Conservation (phyloP, 2,797 vertebrate genomes). For the Myotis daubentonii region DNA sequence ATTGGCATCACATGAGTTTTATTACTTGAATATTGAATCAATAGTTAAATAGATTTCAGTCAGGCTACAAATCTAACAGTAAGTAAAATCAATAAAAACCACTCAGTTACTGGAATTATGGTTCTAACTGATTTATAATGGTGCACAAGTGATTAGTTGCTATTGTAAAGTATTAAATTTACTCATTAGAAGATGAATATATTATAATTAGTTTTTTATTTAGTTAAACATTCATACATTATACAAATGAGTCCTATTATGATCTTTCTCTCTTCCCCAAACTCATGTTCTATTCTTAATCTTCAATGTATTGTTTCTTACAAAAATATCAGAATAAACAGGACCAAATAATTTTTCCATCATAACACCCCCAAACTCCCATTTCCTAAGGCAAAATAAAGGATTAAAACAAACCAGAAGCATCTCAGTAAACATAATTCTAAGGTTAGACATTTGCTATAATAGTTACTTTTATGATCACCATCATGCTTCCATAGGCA, state of each 20-base stretch:
- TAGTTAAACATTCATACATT: constrained; percentile 52
- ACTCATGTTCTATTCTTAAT: constrained; percentile 52
- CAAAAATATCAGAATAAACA: constrained; percentile 1
- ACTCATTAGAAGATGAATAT: constrained; percentile 50
- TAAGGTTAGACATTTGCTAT: not conserved
- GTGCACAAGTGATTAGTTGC: constrained; percentile 54
- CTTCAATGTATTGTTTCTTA: not conserved
- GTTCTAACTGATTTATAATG: constrained; percentile 69
- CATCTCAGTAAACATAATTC: not conserved
- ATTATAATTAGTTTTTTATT: constrained; percentile 72
- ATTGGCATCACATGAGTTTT: constrained; percentile 47
- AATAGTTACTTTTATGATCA: constrained; percentile 31
- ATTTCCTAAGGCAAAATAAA: constrained; percentile 48
- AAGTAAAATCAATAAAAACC: constrained; percentile 75
- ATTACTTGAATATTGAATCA: constrained; percentile 49
- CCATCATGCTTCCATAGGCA: constrained; percentile 38
- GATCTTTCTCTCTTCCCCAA: constrained; percentile 13
- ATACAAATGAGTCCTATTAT: constrained; percentile 59
- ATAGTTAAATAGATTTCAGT: constrained; percentile 57
- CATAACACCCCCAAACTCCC: not conserved
- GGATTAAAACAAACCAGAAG: not conserved
- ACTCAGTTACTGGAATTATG: constrained; percentile 67
- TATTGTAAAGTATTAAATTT: constrained; percentile 65
- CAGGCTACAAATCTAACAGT: constrained; percentile 65
- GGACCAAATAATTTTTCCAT: constrained; percentile 13